Evolutionary conservation across 2,797 vertebrate species (phyloP).

Genomic region (Hylomyscus alleni): DNA sequence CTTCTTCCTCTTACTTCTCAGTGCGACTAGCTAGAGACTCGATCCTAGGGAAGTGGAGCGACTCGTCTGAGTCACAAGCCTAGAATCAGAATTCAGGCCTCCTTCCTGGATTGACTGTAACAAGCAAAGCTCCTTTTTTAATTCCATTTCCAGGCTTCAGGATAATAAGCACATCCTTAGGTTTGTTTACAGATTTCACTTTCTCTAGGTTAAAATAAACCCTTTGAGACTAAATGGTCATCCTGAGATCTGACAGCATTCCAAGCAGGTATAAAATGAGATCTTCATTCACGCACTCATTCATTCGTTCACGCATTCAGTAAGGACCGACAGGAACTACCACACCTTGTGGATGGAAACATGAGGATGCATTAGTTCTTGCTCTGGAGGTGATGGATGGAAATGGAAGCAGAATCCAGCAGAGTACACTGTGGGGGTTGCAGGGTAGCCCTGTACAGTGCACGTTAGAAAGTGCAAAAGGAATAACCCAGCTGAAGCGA

Average conservation of each 20-base stretch:
- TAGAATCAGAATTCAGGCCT: not conserved
- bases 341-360: not conserved
- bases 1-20: not conserved
- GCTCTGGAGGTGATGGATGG: not conserved
- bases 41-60: not conserved
- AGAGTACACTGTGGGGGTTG: accelerated
- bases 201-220: not conserved
- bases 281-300: not conserved
- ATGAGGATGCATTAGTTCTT: not conserved
- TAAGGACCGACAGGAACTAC: not conserved
- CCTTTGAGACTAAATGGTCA: not conserved
- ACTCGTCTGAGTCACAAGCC: not conserved
- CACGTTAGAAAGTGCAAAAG: not conserved
- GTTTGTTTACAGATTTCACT: not conserved
- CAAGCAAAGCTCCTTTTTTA: not conserved
- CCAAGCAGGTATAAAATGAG: not conserved
- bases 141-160: not conserved
- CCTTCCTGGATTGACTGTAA: not conserved
- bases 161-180: not conserved
- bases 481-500: too few relatives aligned
- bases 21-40: not conserved
- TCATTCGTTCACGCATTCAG: not conserved
- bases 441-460: too few relatives aligned
- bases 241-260: not conserved
- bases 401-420: not conserved